Evolutionary conservation across 2,113 vertebrate species (phyloP), one percentile per base, ranked within the genome.

Genomic region (Myiagra hebetior): DNA sequence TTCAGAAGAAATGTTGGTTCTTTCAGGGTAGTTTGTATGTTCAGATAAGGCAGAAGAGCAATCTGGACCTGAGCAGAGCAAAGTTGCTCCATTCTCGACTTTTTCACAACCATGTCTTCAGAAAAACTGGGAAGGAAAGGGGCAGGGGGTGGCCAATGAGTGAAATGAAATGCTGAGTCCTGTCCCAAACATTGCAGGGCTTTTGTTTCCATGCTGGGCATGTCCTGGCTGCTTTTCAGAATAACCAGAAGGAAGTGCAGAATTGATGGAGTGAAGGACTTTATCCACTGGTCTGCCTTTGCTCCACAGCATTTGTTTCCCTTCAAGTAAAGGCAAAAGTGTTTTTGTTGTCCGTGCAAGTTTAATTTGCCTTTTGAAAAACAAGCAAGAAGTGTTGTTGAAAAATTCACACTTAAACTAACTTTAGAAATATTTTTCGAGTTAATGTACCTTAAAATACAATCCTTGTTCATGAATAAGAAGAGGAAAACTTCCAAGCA

Each of bases 1-100:
- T 95, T 92, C 89, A 93, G 85, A 78, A 86, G 69, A 94, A 91
- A 91, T 53, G 39, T 46, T 85, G 30, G 10, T 70, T 87, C 64
- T 96, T 96, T 81, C 53, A 55, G 47, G n/a, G 41, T 74, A 47
- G 15, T 44, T 84, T 26, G 18, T 75, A 63, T 44, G 12, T 75
- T 83, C 46, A 69, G 46, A 68, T 75, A 73, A 87, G 53, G 42
- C 2, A 6, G 84, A 91, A 80, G 69, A 93, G 16, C 8, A 60
- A 19, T 49, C 63, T 62, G 53, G 33, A 46, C n/a, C 60, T n/a
- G 30, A 87, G 59, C 27, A 78, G 46, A 56, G 35, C 33, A 39
- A 89, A 91, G 72, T 59, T 89, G n/a, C 24, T 55, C 27, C 22
- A 10, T 39, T 19, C 49, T 75, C 47, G 78, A 77, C 47, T 59